phyloP scores from a whole-genome alignment of 2,888 invertebrate genomes.

The Cordilura impudica region DNA sequence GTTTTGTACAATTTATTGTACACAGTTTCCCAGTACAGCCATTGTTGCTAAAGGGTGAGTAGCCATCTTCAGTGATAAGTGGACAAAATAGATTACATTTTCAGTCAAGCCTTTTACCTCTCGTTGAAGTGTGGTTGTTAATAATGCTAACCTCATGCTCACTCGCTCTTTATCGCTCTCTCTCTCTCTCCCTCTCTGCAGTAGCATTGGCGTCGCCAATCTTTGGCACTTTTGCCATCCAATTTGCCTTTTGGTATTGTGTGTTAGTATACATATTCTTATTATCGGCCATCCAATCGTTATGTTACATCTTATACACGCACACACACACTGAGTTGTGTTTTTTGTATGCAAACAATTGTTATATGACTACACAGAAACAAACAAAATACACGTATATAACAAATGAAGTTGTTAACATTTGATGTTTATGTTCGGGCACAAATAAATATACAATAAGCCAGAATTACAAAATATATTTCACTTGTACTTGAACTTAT shows the following conservation, averaged over 20 bases:
- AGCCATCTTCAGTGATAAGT: background rate
- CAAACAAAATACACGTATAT: background rate
- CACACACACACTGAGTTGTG: background rate
- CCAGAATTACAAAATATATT: slow-evolving; percentile 7
- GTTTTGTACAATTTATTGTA: background rate
- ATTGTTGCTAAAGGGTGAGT: background rate
- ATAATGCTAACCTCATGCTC: too few species aligned
- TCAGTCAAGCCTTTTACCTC: background rate
- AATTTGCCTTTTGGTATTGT: background rate
- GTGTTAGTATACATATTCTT: background rate
- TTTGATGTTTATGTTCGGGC: slow-evolving; percentile 40
- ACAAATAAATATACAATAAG: slow-evolving; percentile 40
- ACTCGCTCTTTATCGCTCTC: too few species aligned
- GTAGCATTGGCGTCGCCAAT: background rate
- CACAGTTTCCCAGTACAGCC: background rate
- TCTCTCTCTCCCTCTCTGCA: background rate
- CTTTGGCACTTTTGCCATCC: background rate
- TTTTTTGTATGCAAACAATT: slow-evolving; percentile 24
- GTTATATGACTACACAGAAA: too few species aligned
- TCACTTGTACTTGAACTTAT: background rate
- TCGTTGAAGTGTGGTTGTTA: background rate
- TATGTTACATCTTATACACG: slow-evolving; percentile 10
- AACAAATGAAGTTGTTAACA: slow-evolving; percentile 27
- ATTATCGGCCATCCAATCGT: background rate
- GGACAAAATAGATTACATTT: background rate